Evolutionary conservation across 2,797 vertebrate genomes (phyloP).

Genomic region (Eupleurogrammus muticus): DNA sequence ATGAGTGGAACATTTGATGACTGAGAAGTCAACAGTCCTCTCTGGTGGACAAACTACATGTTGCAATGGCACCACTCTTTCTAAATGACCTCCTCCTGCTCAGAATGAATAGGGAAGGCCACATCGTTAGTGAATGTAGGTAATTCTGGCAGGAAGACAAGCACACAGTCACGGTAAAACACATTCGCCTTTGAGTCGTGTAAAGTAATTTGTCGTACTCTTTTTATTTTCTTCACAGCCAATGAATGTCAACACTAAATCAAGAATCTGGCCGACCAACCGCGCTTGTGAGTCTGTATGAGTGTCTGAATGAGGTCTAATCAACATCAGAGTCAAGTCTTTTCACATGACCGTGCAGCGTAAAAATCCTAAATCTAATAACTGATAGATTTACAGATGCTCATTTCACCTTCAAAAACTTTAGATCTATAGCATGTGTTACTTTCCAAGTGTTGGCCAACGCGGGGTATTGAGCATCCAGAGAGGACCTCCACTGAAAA

Average conservation of each 20-base stretch:
- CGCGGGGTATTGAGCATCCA: constrained; percentile 44
- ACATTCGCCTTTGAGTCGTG: not conserved
- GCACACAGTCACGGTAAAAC: not conserved
- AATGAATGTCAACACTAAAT: constrained; percentile 7
- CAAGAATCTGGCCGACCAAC: not conserved
- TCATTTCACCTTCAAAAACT: constrained; percentile 44
- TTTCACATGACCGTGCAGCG: constrained; percentile 8
- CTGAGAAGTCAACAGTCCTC: not conserved
- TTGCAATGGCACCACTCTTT: not conserved
- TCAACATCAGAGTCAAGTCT: not conserved
- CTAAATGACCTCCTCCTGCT: not conserved
- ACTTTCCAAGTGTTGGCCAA: constrained; percentile 57
- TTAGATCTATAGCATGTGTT: constrained; percentile 71
- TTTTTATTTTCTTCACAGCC: not conserved
- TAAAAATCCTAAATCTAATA: constrained; percentile 29
- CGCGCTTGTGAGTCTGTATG: too few species aligned
- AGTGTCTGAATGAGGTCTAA: constrained; percentile 6
- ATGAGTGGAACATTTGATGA: not conserved
- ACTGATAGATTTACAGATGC: constrained; percentile 20
- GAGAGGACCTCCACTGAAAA: constrained; percentile 48
- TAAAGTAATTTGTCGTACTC: not conserved
- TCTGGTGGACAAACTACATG: not conserved
- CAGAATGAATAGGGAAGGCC: not conserved
- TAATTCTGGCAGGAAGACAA: not conserved
- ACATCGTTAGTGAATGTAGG: not conserved